These are phyloP conservation scores for Mellivora capensis DNA, from an alignment of 2,113 vertebrate species.

Conservation along the genomic window DNA sequence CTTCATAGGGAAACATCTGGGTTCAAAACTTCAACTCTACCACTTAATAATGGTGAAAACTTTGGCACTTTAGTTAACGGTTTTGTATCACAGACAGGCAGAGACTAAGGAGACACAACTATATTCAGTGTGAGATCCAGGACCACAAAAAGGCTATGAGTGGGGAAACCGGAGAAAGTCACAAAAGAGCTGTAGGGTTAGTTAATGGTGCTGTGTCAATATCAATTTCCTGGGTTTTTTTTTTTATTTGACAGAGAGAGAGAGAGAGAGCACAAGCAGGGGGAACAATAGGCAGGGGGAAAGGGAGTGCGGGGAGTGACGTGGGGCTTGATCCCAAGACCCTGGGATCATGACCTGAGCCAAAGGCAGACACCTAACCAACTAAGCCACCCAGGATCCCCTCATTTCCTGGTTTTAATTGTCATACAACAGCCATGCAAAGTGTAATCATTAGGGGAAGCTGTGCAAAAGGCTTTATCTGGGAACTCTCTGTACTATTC, in stretches of 20 bases:
- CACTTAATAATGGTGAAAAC: background rate
- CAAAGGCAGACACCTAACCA: too few relatives aligned
- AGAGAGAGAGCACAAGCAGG: too few relatives aligned
- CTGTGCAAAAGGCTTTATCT: background rate
- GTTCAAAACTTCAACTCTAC: background rate
- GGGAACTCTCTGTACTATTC: background rate
- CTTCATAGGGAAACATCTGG: background rate
- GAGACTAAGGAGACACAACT: background rate
- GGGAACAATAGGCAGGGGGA: too few relatives aligned
- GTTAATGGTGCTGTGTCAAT: background rate
- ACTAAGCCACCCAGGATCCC: background rate
- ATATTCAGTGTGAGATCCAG: background rate
- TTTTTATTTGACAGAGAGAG: too few relatives aligned
- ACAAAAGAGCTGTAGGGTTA: background rate
- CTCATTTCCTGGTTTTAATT: background rate
- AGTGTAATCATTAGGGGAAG: background rate
- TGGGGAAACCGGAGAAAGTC: background rate
- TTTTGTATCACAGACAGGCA: background rate
- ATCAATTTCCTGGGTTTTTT: background rate
- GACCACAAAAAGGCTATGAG: background rate
- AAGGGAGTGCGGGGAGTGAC: too few relatives aligned
- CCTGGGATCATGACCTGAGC: too few relatives aligned
- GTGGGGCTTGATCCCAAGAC: too few relatives aligned
- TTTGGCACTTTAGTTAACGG: background rate
- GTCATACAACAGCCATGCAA: background rate